phyloP scores from a whole-genome alignment of 2,888 invertebrate species.

The Hypsopygia costalis region DNA sequence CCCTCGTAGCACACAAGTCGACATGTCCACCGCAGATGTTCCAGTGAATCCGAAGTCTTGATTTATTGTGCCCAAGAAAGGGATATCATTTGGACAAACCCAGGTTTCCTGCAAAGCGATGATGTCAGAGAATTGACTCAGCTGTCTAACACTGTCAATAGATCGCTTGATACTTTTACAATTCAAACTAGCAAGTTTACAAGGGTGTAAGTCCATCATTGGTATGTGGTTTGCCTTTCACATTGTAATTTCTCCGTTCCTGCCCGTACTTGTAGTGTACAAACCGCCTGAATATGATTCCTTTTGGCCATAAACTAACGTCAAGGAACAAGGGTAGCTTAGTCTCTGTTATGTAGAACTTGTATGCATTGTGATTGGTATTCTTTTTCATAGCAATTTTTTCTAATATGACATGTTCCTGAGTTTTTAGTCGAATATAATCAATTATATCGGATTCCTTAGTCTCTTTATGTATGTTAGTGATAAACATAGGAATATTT shows the following conservation, averaged over 20 bases:
- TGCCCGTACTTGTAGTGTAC: background rate
- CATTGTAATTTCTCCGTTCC: background rate
- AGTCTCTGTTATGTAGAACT: background rate
- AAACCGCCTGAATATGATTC: background rate
- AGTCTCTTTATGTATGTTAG: background rate
- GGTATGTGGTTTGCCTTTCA: background rate
- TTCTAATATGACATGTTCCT: background rate
- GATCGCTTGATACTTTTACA: conserved; percentile 4
- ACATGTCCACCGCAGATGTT: too few relatives aligned
- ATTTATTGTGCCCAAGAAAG: too few relatives aligned
- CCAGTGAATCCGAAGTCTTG: too few relatives aligned
- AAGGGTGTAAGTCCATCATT: background rate
- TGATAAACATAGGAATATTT: background rate
- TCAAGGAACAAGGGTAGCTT: background rate
- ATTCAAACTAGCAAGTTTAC: background rate
- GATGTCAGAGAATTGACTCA: too few relatives aligned
- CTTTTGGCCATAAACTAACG: background rate
- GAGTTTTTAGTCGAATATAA: conserved; percentile 7
- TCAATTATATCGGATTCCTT: conserved; percentile 11
- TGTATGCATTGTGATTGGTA: background rate
- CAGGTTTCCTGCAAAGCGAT: too few relatives aligned
- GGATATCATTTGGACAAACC: too few relatives aligned
- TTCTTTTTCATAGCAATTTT: background rate
- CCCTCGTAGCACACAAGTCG: too few relatives aligned
- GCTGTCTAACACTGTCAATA: background rate